Conservation (phyloP, 2,888 invertebrate species). For the Caenorhabditis virilis region DNA sequence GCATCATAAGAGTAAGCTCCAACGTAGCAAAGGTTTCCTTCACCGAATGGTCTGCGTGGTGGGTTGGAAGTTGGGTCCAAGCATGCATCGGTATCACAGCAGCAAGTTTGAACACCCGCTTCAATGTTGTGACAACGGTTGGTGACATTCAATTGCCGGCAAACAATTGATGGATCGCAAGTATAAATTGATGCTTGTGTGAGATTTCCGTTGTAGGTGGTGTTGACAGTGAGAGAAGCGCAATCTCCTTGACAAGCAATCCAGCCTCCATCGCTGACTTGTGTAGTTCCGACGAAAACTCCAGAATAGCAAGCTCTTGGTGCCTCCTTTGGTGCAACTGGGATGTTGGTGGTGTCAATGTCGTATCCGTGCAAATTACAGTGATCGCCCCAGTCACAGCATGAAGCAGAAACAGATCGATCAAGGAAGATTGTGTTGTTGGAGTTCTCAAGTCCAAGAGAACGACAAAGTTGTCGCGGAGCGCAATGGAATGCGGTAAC, state of each 20-base stretch:
- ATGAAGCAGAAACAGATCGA: constrained; percentile 22
- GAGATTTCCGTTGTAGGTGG: constrained; percentile 26
- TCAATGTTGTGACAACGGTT: constrained; percentile 37
- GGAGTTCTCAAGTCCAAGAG: constrained; percentile 40
- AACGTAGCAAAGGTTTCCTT: constrained; percentile 45
- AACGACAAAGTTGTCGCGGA: constrained; percentile 40
- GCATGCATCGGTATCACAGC: constrained; percentile 44
- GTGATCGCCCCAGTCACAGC: constrained; percentile 39
- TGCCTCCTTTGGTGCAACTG: constrained; percentile 29
- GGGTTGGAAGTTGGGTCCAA: constrained; percentile 44
- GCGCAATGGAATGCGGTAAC: constrained; percentile 46
- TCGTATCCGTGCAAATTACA: constrained; percentile 33
- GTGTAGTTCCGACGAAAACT: constrained; percentile 29
- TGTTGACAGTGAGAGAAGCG: constrained; percentile 36
- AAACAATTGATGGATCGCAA: constrained; percentile 48
- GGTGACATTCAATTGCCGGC: constrained; percentile 24
- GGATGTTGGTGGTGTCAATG: constrained; percentile 25
- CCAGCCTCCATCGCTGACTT: constrained; percentile 42
- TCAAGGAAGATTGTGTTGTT: constrained; percentile 30
- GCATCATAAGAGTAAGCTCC: constrained; percentile 34
- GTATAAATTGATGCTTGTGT: constrained; percentile 40
- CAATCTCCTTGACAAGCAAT: constrained; percentile 48
- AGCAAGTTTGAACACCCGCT: constrained; percentile 40
- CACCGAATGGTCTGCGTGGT: constrained; percentile 38
- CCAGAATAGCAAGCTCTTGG: constrained; percentile 49